Percentiles rank a stretch among this genome's conserved stretches.
phyloP scores from a whole-genome alignment of 2,888 invertebrate species.

The Apotomis capreana region DNA sequence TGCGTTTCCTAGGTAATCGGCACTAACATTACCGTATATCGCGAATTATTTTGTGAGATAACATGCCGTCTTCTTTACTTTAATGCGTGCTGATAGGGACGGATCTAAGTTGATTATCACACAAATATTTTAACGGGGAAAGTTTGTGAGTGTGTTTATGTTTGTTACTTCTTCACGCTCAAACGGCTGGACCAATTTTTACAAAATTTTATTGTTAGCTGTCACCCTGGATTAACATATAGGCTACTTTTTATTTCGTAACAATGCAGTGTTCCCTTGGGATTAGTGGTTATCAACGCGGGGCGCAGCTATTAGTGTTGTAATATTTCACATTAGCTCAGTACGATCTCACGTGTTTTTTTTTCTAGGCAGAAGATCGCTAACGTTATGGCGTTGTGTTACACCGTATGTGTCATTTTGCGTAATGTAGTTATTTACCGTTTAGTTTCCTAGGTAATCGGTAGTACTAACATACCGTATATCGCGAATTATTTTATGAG shows the following conservation, averaged over 20 bases:
- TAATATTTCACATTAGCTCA: not conserved
- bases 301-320: not conserved
- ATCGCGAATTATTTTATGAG: constrained; percentile 4
- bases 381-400: not conserved
- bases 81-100: not conserved
- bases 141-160: too few relatives aligned
- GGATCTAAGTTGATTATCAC: not conserved
- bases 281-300: too few relatives aligned
- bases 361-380: constrained; percentile 3
- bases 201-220: too few relatives aligned
- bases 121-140: too few relatives aligned
- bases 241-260: too few relatives aligned
- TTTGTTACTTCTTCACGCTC: too few relatives aligned
- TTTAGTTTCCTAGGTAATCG: constrained; percentile 4
- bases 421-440: too few relatives aligned
- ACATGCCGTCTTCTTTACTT: constrained; percentile 11
- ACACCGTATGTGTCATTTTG: not conserved
- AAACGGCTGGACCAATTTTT: too few relatives aligned
- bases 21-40: constrained; percentile 9
- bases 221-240: too few relatives aligned
- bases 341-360: constrained; percentile 8
- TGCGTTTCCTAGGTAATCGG: constrained; percentile 16
- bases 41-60: constrained; percentile 6
- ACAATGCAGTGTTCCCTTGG: too few relatives aligned
- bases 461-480: constrained; percentile 10